Conservation (phyloP, 37 sponge, comb jelly and placozoan genomes). For the Bolinopsis microptera region DNA sequence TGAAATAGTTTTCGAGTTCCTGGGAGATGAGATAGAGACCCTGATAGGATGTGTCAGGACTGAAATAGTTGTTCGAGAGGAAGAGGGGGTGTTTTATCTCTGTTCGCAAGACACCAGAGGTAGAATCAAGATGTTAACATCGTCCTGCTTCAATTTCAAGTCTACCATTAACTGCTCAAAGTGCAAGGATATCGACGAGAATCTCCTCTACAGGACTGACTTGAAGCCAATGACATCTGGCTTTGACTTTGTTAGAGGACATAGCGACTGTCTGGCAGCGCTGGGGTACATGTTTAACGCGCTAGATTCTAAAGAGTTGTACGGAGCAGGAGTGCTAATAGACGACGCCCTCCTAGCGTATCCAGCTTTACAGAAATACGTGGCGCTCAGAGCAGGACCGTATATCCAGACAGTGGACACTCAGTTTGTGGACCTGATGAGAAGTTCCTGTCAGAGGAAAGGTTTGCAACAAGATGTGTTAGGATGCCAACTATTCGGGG, state of each 20-base stretch:
- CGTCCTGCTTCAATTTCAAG: constrained; percentile 10
- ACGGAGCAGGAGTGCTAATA: constrained; percentile 35
- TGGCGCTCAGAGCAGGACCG: background rate
- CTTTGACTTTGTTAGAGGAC: constrained; percentile 10
- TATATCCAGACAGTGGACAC: constrained; percentile 8
- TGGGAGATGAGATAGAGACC: constrained; percentile 27
- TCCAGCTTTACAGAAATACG: constrained; percentile 5
- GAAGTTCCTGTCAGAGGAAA: background rate
- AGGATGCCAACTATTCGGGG: constrained; percentile 12
- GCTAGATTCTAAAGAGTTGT: background rate
- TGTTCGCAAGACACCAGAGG: background rate
- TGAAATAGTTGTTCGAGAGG: constrained; percentile 7
- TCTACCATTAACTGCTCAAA: background rate
- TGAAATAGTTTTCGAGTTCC: background rate
- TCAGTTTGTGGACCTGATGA: background rate
- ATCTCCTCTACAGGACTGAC: background rate
- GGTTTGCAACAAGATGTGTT: background rate
- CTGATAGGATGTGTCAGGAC: background rate
- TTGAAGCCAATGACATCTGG: constrained; percentile 18
- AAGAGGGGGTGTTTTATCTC: background rate
- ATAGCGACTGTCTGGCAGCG: background rate
- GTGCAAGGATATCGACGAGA: constrained; percentile 31
- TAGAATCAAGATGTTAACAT: background rate
- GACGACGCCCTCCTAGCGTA: constrained; percentile 31
- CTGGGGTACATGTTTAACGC: constrained; percentile 58